Evolutionary conservation across 2,113 vertebrate species (phyloP), one percentile per base, ranked within the genome.

Genomic region (Muntiacus reevesi): DNA sequence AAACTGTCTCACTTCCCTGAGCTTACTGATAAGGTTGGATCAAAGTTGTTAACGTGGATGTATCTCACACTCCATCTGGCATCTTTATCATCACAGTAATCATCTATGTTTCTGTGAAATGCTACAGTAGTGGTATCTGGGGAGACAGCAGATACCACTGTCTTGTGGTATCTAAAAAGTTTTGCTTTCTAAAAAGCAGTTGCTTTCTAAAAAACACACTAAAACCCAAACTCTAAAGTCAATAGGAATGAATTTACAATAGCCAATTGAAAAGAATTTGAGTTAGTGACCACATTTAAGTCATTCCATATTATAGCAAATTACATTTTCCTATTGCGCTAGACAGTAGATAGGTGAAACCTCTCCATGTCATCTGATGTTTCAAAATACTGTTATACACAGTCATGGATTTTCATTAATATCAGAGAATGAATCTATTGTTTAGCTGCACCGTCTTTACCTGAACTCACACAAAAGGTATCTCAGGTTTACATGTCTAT

Each of bases 211-310:
- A 89, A 95, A 54, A 19, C 7, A 91, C 1, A 57, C 27, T 76
- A 90, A 89, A 59, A 93, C 16, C 76, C 95, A 96, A 96, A 23
- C 36, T 82, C 17, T 78, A 92, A 93, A 91, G 93, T 78, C 83
- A 92, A n/a, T 40, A 71, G 7, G 54, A n/a, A 87, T 28, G 30
- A 36, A 52, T 67, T 88, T 89, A 88, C 5, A 82, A 60, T n/a
- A 16, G 13, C 15, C 94, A 64, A 43, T 0, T 89, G 60, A 95
- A 94, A 90, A 95, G 40, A 96, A 92, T 23, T 50, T 91, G 55
- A 71, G 50, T 81, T 83, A 85, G 90, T 82, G 16, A 89, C 25
- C 52, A 94, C 57, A 90, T 67, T 92, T 97, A 84, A 89, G n/a
- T 92, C n/a, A 87, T 57, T 89, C 76, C 85, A 93, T 85, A 54